phyloP scores from a whole-genome alignment of 2,888 invertebrate genomes.

The Drosophila histrio region DNA sequence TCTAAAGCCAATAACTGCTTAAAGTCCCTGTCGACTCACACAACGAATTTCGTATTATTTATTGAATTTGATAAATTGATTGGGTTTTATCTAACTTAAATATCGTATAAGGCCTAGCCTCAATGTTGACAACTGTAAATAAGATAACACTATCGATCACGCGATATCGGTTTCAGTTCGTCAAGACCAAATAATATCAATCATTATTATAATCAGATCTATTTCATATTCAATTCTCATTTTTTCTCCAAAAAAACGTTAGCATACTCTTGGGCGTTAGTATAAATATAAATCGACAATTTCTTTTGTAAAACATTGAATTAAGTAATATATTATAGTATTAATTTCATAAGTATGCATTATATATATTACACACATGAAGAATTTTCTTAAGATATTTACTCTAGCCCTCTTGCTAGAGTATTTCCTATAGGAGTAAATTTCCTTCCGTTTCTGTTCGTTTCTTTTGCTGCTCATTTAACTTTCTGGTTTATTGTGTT shows the following conservation, averaged over 20 bases:
- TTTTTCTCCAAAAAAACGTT: no score
- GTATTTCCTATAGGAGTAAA: background rate
- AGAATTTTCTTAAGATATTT: no score
- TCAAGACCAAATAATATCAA: no score
- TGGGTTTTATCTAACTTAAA: background rate
- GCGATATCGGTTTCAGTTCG: no score
- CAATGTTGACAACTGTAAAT: background rate
- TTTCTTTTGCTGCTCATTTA: constrained; percentile 7
- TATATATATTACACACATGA: no score
- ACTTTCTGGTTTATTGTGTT: constrained; percentile 28
- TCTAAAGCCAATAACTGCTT: constrained; percentile 9
- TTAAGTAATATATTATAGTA: no score
- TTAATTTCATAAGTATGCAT: no score
- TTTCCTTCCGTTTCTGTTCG: background rate
- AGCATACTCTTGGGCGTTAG: no score
- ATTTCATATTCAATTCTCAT: no score
- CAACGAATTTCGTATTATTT: constrained; percentile 1
- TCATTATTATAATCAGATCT: no score
- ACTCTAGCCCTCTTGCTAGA: background rate
- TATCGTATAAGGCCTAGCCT: background rate
- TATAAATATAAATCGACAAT: no score
- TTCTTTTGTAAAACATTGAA: no score
- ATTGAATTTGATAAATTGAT: background rate
- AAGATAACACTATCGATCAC: background rate
- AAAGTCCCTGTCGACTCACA: background rate